Conservation (phyloP, 1,140 invertebrate genomes). For the Myzus persicae region DNA sequence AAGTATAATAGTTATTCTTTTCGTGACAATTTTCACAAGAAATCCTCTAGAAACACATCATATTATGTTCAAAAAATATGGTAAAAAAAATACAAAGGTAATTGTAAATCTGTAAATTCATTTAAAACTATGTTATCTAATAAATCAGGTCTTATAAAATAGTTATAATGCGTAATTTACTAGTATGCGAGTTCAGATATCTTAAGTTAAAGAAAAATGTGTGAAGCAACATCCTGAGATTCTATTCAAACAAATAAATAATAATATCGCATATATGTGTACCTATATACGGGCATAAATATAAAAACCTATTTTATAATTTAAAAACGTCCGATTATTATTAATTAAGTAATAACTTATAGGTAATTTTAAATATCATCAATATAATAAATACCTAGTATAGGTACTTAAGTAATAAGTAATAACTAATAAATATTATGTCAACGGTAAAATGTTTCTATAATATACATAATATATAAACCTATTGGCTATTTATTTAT, state of each 20-base stretch:
- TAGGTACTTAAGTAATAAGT: not conserved
- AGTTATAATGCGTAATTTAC: not conserved
- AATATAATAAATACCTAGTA: too few species aligned
- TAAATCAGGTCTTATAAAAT: too few species aligned
- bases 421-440: not conserved
- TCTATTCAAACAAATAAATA: not conserved
- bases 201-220: not conserved
- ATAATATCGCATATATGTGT: not conserved
- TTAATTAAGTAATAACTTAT: not conserved
- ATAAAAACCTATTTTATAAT: not conserved
- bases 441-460: not conserved
- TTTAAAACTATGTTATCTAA: not conserved
- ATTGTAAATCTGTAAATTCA: not conserved
- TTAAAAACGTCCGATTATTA: not conserved
- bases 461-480: not conserved
- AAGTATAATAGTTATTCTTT: not conserved
- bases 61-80: not conserved
- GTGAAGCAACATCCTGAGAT: not conserved
- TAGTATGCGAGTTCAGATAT: too few species aligned
- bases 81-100: too few species aligned
- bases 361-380: too few species aligned
- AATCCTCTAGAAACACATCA: not conserved
- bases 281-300: not conserved
- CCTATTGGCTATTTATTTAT: too few species aligned
- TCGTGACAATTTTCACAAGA: not conserved